Percentiles rank a stretch among this genome's conserved stretches.
phyloP scores from a whole-genome alignment of 2,888 invertebrate genomes.

The Hypselothyrea guttata region DNA sequence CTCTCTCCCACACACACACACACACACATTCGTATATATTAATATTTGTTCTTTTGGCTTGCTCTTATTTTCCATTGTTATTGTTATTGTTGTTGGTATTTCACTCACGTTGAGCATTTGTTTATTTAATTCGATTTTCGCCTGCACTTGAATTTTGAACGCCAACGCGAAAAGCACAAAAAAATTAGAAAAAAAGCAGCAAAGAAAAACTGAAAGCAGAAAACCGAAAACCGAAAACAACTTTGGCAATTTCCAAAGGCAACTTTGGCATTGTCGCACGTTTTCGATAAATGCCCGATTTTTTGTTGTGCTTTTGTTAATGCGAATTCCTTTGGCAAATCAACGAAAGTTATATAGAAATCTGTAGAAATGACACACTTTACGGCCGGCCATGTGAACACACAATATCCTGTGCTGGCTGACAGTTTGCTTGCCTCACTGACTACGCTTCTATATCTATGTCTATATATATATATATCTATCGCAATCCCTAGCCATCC shows the following conservation, averaged over 20 bases:
- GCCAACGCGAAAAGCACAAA: constrained; percentile 29
- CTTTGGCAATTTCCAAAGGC: constrained; percentile 28
- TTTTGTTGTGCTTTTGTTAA: constrained; percentile 24
- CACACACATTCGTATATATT: constrained; percentile 1
- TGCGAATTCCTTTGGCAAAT: constrained; percentile 30
- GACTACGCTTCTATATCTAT: too few relatives aligned
- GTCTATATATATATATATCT: too few relatives aligned
- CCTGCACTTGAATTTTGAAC: constrained; percentile 54
- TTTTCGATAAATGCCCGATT: constrained; percentile 16
- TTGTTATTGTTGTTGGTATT: constrained; percentile 69
- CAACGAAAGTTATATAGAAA: constrained; percentile 38
- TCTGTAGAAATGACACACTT: constrained; percentile 66
- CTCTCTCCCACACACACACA: background rate
- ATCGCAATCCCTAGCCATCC: too few relatives aligned
- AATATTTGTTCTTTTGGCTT: constrained; percentile 3
- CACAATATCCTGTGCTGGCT: constrained; percentile 60
- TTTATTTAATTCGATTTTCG: constrained; percentile 82
- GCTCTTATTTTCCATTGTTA: constrained; percentile 22
- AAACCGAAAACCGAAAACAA: constrained; percentile 5
- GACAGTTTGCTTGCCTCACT: constrained; percentile 49
- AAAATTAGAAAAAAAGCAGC: constrained; percentile 4
- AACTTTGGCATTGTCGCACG: constrained; percentile 38
- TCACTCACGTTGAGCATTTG: constrained; percentile 82
- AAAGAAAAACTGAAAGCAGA: constrained; percentile 4
- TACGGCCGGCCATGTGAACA: constrained; percentile 57